Evolutionary conservation across 2,888 invertebrate genomes (phyloP).

Genomic region (Pollenia labialis): DNA sequence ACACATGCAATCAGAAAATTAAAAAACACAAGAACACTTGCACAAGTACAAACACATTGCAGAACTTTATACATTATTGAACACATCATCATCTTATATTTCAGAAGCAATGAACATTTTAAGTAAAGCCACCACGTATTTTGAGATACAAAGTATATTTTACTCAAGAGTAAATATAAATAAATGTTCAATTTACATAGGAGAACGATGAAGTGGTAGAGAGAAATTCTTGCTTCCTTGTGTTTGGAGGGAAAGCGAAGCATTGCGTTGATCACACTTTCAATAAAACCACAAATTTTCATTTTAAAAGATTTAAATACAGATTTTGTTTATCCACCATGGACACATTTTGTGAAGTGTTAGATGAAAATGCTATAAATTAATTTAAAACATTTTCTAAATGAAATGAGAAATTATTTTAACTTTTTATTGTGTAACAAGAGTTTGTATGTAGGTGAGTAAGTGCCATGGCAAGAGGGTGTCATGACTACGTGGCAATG

Average conservation of each 20-base stretch:
- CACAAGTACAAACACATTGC: background rate
- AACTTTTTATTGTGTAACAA: constrained; percentile 26
- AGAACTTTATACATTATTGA: constrained; percentile 26
- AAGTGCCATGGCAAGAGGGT: background rate
- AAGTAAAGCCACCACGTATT: constrained; percentile 62
- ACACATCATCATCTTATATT: constrained; percentile 32
- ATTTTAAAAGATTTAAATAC: constrained; percentile 67
- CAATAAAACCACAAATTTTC: constrained; percentile 68
- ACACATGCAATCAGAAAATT: background rate
- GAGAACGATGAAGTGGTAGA: background rate
- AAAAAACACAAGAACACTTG: constrained; percentile 1
- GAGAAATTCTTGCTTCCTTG: background rate
- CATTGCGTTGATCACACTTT: constrained; percentile 24
- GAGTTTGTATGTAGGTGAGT: background rate
- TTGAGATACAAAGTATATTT: constrained; percentile 22
- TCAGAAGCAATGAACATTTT: constrained; percentile 34
- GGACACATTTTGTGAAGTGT: constrained; percentile 47
- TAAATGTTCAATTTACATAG: constrained; percentile 68
- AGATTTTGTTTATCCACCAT: constrained; percentile 51
- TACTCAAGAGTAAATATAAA: constrained; percentile 61
- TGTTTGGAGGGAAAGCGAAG: background rate
- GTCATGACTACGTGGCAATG: constrained; percentile 40
- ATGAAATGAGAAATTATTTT: constrained; percentile 57
- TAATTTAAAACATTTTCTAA: constrained; percentile 68
- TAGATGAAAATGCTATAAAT: constrained; percentile 68